Base-by-base conservation (phyloP, 2,113 vertebrate genomes). In the Motacilla alba region DNA sequence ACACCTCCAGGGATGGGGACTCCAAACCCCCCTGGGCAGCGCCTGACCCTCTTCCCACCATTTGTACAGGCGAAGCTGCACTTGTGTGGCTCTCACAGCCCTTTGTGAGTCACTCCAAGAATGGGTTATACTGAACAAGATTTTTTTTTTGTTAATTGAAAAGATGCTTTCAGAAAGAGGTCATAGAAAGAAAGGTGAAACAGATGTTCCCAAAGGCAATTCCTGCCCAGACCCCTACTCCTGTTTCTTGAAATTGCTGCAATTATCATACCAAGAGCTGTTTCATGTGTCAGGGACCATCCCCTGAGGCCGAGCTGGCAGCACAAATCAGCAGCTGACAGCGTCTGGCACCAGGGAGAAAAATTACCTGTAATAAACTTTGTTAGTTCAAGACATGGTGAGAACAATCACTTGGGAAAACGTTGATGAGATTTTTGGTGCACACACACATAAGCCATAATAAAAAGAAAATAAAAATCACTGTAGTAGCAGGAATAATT, bases 121-220 rank as follows among this genome's bases (percentile, higher is more conserved):
- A 56, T 50, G 64, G 4, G 9, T 59, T 59, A 35, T 2, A 46
- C 5, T 31, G 15, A 79, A 52, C 23, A 23, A 55, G 23, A 18
- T 11, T 28, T 35, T 35, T 59, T 55, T 49, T 39, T 35, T 35
- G 35, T 35, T 20, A 28, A 11, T 30, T 87, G 37, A 69, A 81
- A 69, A 79, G 86, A 62, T 44, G 64, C 75, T 94, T 76, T 76
- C 77, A 87, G 68, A 35, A 74, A 37, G 53, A 85, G 81, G 74
- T 70, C 56, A 44, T 2, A 60, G 55, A 66, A 22, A 90, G 62
- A 93, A 87, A 90, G 44, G 81, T 82, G 82, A 91, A 95, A 78
- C 90, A 95, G 94, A 91, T 91, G 82, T 85, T 96, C 85, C 82
- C 85, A 75, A 79, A 81, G 82, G 92, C 85, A 79, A 44, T 87